A percentile compares a stretch with the other conserved stretches of the same genome.
phyloP scores from a whole-genome alignment of 2,113 vertebrate genomes.

The Alethe diademata region DNA sequence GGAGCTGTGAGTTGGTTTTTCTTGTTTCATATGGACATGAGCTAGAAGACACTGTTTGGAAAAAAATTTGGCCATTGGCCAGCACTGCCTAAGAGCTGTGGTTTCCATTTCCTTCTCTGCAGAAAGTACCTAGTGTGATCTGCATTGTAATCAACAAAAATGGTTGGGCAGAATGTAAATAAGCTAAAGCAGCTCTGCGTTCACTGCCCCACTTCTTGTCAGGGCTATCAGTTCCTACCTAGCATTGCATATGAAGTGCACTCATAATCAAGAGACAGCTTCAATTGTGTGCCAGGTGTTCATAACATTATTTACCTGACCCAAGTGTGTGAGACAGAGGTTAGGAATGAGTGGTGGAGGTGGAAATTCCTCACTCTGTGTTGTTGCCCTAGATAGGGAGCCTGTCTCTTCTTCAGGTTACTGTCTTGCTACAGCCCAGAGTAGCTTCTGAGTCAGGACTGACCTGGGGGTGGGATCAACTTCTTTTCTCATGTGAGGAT shows the following conservation, averaged over 20 bases:
- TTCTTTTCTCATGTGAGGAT: background rate
- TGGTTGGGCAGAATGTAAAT: background rate
- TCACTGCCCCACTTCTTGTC: background rate
- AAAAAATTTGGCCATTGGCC: background rate
- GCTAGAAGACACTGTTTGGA: background rate
- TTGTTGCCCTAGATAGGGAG: background rate
- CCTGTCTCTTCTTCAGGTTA: background rate
- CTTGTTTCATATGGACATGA: background rate
- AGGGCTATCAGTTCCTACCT: background rate
- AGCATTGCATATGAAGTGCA: background rate
- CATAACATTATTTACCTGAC: background rate
- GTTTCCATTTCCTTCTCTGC: conserved; percentile 33
- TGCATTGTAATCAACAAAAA: background rate
- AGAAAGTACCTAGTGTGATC: background rate
- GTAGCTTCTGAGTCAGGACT: background rate
- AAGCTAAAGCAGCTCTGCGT: background rate
- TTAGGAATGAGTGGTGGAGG: conserved; percentile 26
- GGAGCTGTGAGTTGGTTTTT: background rate
- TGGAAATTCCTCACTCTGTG: background rate
- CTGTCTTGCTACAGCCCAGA: background rate
- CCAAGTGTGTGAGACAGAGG: background rate
- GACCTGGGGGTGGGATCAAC: background rate
- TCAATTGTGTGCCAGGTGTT: background rate
- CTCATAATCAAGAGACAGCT: background rate
- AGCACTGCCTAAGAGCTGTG: background rate